A percentile compares a stretch with the other conserved stretches of the same genome.
Evolutionary conservation across 2,888 invertebrate genomes (phyloP).

Genomic region (Pogonocherus hispidulus): DNA sequence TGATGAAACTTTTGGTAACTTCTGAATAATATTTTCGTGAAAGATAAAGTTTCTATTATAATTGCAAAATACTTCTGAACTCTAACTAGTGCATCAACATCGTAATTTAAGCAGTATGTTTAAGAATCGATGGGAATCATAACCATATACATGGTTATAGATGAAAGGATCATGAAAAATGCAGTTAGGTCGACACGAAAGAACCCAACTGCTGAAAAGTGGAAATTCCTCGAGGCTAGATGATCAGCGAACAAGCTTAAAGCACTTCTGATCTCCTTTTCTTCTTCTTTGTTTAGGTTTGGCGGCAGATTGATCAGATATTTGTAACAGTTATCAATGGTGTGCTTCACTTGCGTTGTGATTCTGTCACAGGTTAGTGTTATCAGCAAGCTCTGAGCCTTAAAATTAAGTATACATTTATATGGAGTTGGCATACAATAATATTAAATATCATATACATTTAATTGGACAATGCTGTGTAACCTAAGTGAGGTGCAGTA

Average conservation of each 20-base stretch:
- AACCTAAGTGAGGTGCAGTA: too few relatives aligned
- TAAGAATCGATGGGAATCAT: slow-evolving; percentile 8
- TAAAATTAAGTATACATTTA: not conserved
- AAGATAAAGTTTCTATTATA: too few relatives aligned
- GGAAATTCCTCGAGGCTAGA: not conserved
- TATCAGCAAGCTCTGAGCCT: not conserved
- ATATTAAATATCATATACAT: too few relatives aligned
- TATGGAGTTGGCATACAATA: too few relatives aligned
- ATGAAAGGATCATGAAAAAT: slow-evolving; percentile 12
- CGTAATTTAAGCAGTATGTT: too few relatives aligned
- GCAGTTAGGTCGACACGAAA: slow-evolving; percentile 16
- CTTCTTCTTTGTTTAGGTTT: not conserved
- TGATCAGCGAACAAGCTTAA: not conserved
- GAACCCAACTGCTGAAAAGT: slow-evolving; percentile 11
- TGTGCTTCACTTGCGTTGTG: not conserved
- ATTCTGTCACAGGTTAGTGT: not conserved
- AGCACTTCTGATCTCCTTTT: not conserved
- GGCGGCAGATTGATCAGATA: not conserved
- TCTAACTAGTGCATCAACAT: too few relatives aligned
- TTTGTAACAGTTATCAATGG: not conserved
- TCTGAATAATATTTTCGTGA: too few relatives aligned
- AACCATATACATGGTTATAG: slow-evolving; percentile 21
- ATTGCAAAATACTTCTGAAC: too few relatives aligned
- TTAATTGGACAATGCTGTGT: too few relatives aligned
- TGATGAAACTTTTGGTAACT: too few relatives aligned